Conservation (phyloP, 2,888 invertebrate genomes). For the Eupsilia transversa region DNA sequence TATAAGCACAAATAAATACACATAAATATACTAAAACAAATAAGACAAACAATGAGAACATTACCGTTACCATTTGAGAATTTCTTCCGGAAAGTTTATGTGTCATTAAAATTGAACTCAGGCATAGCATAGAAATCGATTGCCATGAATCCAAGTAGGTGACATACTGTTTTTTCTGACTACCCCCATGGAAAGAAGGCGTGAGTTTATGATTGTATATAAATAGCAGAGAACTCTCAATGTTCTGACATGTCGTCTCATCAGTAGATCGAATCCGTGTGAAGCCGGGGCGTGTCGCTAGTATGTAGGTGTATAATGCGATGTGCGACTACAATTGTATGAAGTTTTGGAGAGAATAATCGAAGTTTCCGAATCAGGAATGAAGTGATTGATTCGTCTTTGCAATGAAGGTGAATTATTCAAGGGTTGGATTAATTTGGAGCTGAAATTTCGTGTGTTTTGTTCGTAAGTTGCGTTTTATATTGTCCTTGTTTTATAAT, state of each 20-base stretch:
- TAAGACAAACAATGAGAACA: too few relatives aligned
- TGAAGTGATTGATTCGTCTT: conserved; percentile 64
- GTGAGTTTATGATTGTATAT: background rate
- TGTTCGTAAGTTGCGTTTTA: conserved; percentile 39
- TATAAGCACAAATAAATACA: too few relatives aligned
- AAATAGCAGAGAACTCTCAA: background rate
- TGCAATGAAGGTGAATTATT: conserved; percentile 62
- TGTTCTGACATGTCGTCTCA: background rate
- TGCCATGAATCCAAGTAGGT: background rate
- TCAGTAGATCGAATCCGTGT: background rate
- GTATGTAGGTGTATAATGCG: conserved; percentile 24
- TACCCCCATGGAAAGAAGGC: background rate
- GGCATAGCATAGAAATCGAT: background rate
- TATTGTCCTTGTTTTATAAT: background rate
- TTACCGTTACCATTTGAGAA: background rate
- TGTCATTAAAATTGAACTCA: background rate
- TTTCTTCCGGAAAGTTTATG: background rate
- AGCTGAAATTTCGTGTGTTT: conserved; percentile 35
- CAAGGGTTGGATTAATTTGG: conserved; percentile 49
- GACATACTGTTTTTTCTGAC: background rate
- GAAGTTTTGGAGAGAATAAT: conserved; percentile 54
- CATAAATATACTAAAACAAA: too few relatives aligned
- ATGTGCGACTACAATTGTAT: conserved; percentile 44
- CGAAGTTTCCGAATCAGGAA: conserved; percentile 60
- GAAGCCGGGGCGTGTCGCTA: background rate